Evolutionary conservation across 2,113 vertebrate species (phyloP).

Genomic region (Labrus mixtus): DNA sequence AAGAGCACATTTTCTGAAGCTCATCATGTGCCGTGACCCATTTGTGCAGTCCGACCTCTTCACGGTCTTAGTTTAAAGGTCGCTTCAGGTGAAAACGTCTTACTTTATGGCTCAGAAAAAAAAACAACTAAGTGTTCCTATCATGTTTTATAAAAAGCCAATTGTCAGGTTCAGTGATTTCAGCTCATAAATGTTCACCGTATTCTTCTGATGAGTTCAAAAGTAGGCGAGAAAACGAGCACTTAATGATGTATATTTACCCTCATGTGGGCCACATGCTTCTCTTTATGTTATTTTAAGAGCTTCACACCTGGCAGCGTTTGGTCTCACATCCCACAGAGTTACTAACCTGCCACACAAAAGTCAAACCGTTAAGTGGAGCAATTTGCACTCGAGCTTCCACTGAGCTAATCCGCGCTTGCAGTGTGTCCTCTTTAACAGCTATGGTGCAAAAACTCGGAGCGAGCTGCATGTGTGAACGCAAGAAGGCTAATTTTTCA

Average conservation of each 20-base stretch:
- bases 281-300: slow-evolving; percentile 17
- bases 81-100: slow-evolving; percentile 5
- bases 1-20: slow-evolving; percentile 59
- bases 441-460: too few species aligned
- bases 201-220: neutral
- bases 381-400: slow-evolving; percentile 24
- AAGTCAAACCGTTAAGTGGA: slow-evolving; percentile 45
- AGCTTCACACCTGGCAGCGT: slow-evolving; percentile 22
- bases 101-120: neutral
- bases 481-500: too few species aligned
- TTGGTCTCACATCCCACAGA: slow-evolving; percentile 16
- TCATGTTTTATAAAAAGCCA: neutral
- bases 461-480: too few species aligned
- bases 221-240: neutral
- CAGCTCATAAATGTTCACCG: neutral
- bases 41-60: slow-evolving; percentile 36
- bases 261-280: neutral
- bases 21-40: slow-evolving; percentile 20
- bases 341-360: slow-evolving; percentile 26
- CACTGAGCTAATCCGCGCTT: slow-evolving; percentile 6
- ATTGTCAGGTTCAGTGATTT: neutral
- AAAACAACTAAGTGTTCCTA: neutral
- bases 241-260: neutral
- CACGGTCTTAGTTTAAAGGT: slow-evolving; percentile 17
- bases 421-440: slow-evolving; percentile 24